Evolutionary conservation across 1,140 invertebrate species (phyloP).

Genomic region (Drosophila eugracilis): DNA sequence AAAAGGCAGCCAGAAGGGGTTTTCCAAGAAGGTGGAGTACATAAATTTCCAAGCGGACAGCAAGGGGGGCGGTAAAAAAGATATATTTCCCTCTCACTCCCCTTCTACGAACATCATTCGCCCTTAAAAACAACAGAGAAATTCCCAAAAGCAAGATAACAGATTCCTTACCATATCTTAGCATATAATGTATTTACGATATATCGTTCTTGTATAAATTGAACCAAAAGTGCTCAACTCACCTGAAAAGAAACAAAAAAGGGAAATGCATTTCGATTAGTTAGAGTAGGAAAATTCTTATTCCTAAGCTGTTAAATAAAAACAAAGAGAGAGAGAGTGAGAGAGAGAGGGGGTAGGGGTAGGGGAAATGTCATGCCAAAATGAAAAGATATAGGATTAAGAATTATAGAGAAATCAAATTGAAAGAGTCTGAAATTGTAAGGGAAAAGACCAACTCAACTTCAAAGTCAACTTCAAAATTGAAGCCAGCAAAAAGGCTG

Average conservation of each 20-base stretch:
- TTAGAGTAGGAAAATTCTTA: background rate
- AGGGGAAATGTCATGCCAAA: constrained; percentile 4
- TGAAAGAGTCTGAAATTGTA: no score
- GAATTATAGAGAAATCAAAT: constrained; percentile 2
- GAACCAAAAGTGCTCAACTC: constrained; percentile 19
- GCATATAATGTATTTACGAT: constrained; percentile 4
- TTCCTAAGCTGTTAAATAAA: background rate
- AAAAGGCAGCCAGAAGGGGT: background rate
- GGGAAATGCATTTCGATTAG: constrained; percentile 22
- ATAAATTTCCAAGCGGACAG: constrained; percentile 26
- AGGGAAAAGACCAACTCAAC: background rate
- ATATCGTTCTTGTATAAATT: background rate
- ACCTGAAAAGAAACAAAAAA: constrained; percentile 49
- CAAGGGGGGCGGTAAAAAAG: no score
- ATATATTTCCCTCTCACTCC: background rate
- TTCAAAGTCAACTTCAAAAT: constrained; percentile 20
- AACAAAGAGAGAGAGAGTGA: background rate
- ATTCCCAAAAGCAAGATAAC: constrained; percentile 21
- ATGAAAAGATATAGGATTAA: background rate
- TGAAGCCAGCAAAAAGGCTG: constrained; percentile 30
- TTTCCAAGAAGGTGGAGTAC: constrained; percentile 10
- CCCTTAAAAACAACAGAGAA: constrained; percentile 6
- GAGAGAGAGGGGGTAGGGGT: no score
- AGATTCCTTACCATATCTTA: constrained; percentile 41
- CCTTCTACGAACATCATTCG: background rate